phyloP scores from a whole-genome alignment of 2,113 vertebrate genomes.

The Vireo altiloquus region DNA sequence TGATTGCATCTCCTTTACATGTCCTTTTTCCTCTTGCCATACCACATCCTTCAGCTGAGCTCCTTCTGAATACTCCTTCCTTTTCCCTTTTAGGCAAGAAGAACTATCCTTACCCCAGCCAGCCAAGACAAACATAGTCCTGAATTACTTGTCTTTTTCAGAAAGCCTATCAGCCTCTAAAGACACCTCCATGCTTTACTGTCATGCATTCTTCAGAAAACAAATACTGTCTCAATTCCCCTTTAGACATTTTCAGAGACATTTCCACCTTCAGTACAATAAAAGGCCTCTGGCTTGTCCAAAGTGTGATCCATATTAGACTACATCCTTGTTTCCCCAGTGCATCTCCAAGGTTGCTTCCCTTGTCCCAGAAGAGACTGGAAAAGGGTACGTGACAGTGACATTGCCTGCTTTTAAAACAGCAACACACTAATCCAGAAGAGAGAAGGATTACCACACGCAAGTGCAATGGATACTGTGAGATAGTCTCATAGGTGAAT shows the following conservation, averaged over 20 bases:
- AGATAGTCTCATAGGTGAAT: background rate
- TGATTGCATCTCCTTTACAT: background rate
- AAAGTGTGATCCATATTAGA: background rate
- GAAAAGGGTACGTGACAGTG: background rate
- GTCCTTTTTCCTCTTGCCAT: background rate
- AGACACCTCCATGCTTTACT: background rate
- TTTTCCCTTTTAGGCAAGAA: background rate
- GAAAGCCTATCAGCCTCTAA: background rate
- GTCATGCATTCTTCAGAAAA: background rate
- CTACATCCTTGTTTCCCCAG: background rate
- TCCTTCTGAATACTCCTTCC: background rate
- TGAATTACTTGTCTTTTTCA: background rate
- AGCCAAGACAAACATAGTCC: background rate
- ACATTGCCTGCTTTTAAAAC: background rate
- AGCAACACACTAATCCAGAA: background rate
- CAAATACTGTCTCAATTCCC: background rate
- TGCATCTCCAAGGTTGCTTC: background rate
- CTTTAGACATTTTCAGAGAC: background rate
- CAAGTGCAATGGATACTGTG: background rate
- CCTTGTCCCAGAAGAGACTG: background rate
- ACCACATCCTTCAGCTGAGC: background rate
- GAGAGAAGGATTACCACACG: background rate
- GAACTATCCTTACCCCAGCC: background rate
- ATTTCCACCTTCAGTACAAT: background rate
- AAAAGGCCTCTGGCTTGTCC: background rate